These are phyloP conservation scores for Parauchenoglanis ngamensis DNA, from an alignment of 2,797 vertebrate genomes.

Conservation along the genomic window DNA sequence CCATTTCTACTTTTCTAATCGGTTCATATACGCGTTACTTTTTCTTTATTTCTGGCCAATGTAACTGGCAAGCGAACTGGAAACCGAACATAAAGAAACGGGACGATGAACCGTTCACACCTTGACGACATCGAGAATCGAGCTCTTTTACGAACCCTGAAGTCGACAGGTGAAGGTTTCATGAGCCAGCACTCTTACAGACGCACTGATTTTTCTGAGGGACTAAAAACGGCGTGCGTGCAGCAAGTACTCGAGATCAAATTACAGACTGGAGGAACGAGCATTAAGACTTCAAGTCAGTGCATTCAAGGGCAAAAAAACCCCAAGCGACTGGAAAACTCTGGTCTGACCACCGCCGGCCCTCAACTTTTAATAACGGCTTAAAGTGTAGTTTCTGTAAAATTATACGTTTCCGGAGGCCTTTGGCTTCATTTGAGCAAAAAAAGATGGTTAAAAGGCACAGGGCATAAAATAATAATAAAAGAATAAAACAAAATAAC, in stretches of 20 bases:
- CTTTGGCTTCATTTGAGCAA: slow-evolving; percentile 49
- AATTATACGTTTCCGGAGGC: slow-evolving; percentile 53
- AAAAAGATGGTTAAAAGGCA: slow-evolving; percentile 42
- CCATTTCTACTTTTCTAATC: background rate
- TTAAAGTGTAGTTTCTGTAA: slow-evolving; percentile 54
- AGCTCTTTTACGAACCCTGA: background rate
- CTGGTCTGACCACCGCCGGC: slow-evolving; percentile 54
- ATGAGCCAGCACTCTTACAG: background rate
- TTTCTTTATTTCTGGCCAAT: background rate
- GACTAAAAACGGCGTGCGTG: slow-evolving; percentile 27
- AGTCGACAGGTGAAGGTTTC: background rate
- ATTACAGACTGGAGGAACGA: slow-evolving; percentile 53
- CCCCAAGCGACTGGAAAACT: slow-evolving; percentile 45
- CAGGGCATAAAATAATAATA: slow-evolving; percentile 41
- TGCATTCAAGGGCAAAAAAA: slow-evolving; percentile 40
- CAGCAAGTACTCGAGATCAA: slow-evolving; percentile 36
- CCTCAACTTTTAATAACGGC: slow-evolving; percentile 56
- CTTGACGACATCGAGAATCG: background rate
- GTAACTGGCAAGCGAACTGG: background rate
- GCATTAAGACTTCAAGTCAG: slow-evolving; percentile 46
- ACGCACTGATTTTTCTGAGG: slow-evolving; percentile 15
- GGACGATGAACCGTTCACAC: background rate
- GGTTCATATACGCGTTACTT: too few relatives aligned
- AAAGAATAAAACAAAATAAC: background rate
- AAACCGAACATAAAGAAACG: background rate